Evolutionary conservation across 2,113 vertebrate genomes (phyloP), one percentile per base, ranked within the genome.

Genomic region (Tetrao urogallus): DNA sequence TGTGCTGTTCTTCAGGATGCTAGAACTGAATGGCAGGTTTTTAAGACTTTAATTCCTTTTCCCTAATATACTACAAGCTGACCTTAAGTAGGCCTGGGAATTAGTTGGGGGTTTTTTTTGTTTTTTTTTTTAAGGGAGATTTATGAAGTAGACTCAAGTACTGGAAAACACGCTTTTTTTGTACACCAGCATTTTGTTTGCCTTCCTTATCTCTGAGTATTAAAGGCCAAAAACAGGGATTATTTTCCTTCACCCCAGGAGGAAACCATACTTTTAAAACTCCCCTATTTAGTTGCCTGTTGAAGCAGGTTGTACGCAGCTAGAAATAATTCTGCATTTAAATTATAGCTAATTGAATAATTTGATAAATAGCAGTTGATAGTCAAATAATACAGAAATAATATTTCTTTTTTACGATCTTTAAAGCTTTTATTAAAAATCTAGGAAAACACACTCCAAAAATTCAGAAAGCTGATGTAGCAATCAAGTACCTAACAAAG

Each of bases 201-300:
- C 84, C 93, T 82, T 82, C 38, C 50, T 91, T 87, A 85, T 63
- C 84, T 92, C 69, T 47, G 40, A 77, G 67, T 84, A 89, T 90
- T 93, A 84, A 84, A 92, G 79, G 70, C 57, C 92, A 89, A 89
- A 92, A 92, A 86, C 36, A 36, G 21, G 21, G 77, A n/a, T 86
- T 88, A 60, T 91, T 91, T 47, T 42, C 30, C 8, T 80, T 88
- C 75, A 16, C 40, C 40, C 80, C 48, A 43, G 32, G 45, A 70
- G 54, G 25, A 86, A 90, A 73, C 60, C 20, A 20, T 9, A 3
- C 76, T 80, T 0, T 61, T 38, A 89, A 52, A 64, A 34, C 67
- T 86, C 14, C 8, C 15, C 8, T 13, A 3, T 52, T 75, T 61
- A 58, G 21, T 70, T 79, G 84, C 42, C n/a, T 70, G 0, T 14